These are phyloP conservation scores for Drosophila nikananu DNA, from an alignment of 1,140 invertebrate genomes.

Conservation along the genomic window DNA sequence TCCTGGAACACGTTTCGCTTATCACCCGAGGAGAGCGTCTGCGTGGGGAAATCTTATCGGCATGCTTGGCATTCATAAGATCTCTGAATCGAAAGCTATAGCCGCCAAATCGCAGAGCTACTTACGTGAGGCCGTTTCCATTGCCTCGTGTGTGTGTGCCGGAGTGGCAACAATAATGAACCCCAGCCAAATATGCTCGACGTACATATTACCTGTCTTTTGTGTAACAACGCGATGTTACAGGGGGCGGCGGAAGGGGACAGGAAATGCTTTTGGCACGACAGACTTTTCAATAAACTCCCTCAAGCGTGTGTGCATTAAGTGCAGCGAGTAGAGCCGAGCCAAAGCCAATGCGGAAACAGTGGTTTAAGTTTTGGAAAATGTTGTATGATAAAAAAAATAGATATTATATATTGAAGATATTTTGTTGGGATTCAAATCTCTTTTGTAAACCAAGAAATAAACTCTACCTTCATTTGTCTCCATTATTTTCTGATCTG, in stretches of 20 bases:
- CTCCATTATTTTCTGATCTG: background rate
- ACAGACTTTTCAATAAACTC: conserved; percentile 84
- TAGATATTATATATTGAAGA: background rate
- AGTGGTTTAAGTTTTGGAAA: background rate
- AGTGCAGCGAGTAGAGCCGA: conserved; percentile 74
- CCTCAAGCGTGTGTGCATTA: conserved; percentile 84
- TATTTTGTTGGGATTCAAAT: background rate
- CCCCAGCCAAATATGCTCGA: conserved; percentile 72
- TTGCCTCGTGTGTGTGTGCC: background rate
- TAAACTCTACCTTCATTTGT: no score
- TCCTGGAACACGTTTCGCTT: conserved; percentile 70
- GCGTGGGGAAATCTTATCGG: conserved; percentile 61
- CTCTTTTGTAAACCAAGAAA: background rate
- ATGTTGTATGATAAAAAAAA: background rate
- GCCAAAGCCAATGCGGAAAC: conserved; percentile 42
- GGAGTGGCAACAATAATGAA: conserved; percentile 72
- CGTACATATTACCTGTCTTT: conserved; percentile 79
- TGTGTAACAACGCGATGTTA: conserved; percentile 41
- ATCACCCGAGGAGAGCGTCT: conserved; percentile 31
- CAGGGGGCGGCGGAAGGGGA: background rate
- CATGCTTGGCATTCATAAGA: conserved; percentile 80
- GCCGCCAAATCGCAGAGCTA: conserved; percentile 63
- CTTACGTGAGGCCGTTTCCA: conserved; percentile 57
- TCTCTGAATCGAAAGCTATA: conserved; percentile 72
- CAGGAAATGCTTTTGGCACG: conserved; percentile 75